These are phyloP conservation scores for Lophura nycthemera DNA, from an alignment of 2,113 vertebrate species.

Conservation along the genomic window DNA sequence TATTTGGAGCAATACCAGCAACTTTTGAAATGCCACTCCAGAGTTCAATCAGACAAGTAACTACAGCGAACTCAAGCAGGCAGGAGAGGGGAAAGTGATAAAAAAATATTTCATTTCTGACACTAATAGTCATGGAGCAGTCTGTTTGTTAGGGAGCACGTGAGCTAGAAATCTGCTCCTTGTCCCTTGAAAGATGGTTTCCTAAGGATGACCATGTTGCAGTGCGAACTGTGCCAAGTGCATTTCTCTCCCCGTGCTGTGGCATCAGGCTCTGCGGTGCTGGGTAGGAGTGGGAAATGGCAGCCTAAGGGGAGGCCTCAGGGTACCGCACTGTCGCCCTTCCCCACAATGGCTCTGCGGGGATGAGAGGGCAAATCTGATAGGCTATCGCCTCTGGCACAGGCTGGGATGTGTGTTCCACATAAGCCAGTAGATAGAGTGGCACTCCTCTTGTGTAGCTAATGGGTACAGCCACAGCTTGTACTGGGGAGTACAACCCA, in stretches of 20 bases:
- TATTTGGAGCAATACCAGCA: conserved; percentile 81
- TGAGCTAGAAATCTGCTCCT: conserved; percentile 4
- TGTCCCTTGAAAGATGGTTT: not conserved
- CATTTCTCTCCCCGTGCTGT: not conserved
- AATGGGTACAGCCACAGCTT: not conserved
- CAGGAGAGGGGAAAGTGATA: conserved; percentile 43
- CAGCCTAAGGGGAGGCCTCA: not conserved
- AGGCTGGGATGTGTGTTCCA: not conserved
- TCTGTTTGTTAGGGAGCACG: not conserved
- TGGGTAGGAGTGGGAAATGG: conserved; percentile 13
- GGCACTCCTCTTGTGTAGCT: not conserved
- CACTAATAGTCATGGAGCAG: not conserved
- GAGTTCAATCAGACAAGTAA: conserved; percentile 72
- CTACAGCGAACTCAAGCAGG: conserved; percentile 63
- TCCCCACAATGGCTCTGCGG: not conserved
- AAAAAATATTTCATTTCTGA: conserved; percentile 54
- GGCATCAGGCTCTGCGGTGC: not conserved
- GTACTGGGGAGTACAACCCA: not conserved
- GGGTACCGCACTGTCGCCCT: rapidly evolving
- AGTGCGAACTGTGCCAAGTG: not conserved
- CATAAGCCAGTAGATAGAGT: not conserved
- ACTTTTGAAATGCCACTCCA: conserved; percentile 77
- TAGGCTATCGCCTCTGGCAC: not conserved
- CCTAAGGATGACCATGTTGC: not conserved
- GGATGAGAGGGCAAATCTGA: not conserved